Conservation (phyloP, 1,140 invertebrate genomes). For the Octopus sinensis region DNA sequence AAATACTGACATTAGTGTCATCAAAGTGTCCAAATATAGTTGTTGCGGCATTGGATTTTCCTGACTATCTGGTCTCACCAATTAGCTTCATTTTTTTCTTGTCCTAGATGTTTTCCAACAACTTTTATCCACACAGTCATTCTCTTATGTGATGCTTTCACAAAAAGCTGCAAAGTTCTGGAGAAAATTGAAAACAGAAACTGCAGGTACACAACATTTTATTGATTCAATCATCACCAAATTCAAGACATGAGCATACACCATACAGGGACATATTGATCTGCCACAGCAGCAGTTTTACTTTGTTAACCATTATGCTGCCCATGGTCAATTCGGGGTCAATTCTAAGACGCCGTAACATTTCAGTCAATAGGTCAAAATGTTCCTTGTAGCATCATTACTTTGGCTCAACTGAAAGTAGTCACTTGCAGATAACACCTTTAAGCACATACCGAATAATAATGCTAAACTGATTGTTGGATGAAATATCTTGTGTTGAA, state of each 20-base stretch:
- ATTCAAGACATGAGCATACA: not conserved
- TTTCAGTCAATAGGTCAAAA: conserved; percentile 1
- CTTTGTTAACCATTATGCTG: not conserved
- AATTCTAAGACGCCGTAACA: not conserved
- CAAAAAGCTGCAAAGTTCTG: not conserved
- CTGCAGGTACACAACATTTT: not conserved
- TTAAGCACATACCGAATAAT: conserved; percentile 2
- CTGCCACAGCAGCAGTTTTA: not conserved
- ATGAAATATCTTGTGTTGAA: not conserved
- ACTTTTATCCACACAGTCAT: conserved; percentile 5
- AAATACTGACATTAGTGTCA: not conserved
- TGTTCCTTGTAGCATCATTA: not conserved
- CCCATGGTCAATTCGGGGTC: not conserved
- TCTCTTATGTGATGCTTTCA: not conserved
- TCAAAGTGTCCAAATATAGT: not conserved
- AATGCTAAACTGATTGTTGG: conserved; percentile 5
- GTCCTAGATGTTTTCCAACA: conserved; percentile 10
- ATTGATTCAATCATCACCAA: not conserved
- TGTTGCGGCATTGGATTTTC: conserved; percentile 4
- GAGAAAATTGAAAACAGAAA: not conserved
- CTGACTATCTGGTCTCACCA: conserved; percentile 9
- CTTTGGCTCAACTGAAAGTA: not conserved
- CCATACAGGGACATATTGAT: not conserved
- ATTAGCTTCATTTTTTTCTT: conserved; percentile 12
- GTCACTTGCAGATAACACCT: not conserved